Evolutionary conservation across 1,140 invertebrate species (phyloP), one percentile per base, ranked within the genome.

Genomic region (Ips typographus): DNA sequence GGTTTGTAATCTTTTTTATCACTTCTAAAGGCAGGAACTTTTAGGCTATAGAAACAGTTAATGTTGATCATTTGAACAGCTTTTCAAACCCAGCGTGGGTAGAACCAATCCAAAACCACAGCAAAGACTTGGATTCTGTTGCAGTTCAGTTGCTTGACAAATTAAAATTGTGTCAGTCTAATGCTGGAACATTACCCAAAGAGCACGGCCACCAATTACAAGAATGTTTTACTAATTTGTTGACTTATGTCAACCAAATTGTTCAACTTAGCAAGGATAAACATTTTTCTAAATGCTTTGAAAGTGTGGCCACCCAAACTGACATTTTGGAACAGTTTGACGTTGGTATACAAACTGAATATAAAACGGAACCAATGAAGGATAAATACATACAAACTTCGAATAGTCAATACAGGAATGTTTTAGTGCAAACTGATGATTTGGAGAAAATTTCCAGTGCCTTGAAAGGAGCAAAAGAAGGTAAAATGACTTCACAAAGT

Each of bases 351-450:
- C 52, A 55, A 55, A 55, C 52, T n/a, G 52, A 5, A 55, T 1
- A 37, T 55, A 22, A 22, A 22, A 22, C 22, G 22, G 22, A 49
- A 49, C 22, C 44, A 49, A 22, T 49, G 7, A 8, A 40, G 38
- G 40, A 59, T 59, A 59, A 59, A n/a, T 41, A 36, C 37, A 36
- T 59, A 8, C 57, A 59, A 40, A 40, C 57, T 59, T 40, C 4
- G 7, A 5, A 2, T 2, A 40, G n/a, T 6, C 4, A 59, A 2
- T n/a, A n/a, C n/a, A 7, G n/a, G 1, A 59, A 36, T 62, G 51
- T 62, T 41, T 47, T 37, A 62, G 43, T 41, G 7, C 59, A 68
- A 68, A 44, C 42, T 47, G 58, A 60, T 49, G 44, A 36, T 47
- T 47, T 42, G 4, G 6, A 2, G 2, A 49, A 49, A 8, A 3